Base-by-base conservation (phyloP, 2,888 invertebrate species). In the Parasteatoda lunata region DNA sequence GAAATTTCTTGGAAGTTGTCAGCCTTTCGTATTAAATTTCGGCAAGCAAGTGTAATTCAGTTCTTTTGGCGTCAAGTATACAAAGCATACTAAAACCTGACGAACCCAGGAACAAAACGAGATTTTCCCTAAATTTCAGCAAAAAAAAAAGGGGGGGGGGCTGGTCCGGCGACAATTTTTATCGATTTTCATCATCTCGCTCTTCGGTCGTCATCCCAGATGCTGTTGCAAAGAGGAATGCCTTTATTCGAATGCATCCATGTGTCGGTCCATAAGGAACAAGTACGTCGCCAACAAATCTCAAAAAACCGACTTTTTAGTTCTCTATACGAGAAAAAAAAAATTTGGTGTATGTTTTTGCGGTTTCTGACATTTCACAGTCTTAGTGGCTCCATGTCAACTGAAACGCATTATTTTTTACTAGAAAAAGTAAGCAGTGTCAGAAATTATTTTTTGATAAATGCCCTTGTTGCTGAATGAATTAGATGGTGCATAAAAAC, bases 211-310 rank as follows among this genome's bases (percentile, higher is more conserved):
- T 59, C 59, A 54, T 66, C 52, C 68, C 73, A 84, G 68, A 76
- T 76, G 75, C 65, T 70, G 54, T 2, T 15, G 13, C 11, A 70
- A 51, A 79, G 78, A 79, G 72, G 69, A 73, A 75, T 13, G 59
- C 65, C 84, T 85, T 85, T 85, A 79, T 85, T 85, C 84, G 52
- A 68, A 69, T 45, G 69, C 84, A 85, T 73, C 84, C 84, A 85
- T 85, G 84, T 85, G 84, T 70, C 79, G 79, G 84, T 13, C 72
- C 54, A 68, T 30, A 70, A 70, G 83, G 69, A 76, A 51, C 65
- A 45, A 48, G 52, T 30, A 59, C 77, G 84, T 84, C 84, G 84
- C 84, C 84, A 68, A 64, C 70, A 75, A 30, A 59, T 59, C 48
- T 73, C 81, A 52, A 76, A 54, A 75, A 73, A 47, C 4, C 81